A percentile compares a stretch with the other conserved stretches of the same genome.
Evolutionary conservation across 2,888 invertebrate genomes (phyloP).

Genomic region (Branchellion lobata): DNA sequence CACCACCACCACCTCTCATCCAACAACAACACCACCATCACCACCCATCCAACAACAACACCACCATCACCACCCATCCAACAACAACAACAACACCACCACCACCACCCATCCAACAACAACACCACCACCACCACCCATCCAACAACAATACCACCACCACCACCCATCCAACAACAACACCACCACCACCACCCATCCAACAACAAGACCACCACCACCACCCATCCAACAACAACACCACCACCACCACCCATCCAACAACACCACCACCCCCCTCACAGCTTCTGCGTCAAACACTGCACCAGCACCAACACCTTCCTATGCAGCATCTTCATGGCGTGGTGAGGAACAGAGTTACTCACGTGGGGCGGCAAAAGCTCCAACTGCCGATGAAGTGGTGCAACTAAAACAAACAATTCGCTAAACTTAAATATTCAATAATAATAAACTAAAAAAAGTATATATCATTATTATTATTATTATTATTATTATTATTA

Average conservation of each 20-base stretch:
- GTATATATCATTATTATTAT: too few species aligned
- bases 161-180: too few species aligned
- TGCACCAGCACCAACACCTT: conserved; percentile 6
- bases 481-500: too few species aligned
- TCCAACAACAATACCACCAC: not conserved
- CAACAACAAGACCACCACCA: not conserved
- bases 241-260: too few species aligned
- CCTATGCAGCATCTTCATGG: conserved; percentile 8
- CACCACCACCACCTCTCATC: too few species aligned
- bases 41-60: too few species aligned
- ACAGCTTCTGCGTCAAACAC: not conserved
- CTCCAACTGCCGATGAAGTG: not conserved
- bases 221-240: too few species aligned
- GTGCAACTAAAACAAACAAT: too few species aligned
- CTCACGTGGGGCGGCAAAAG: not conserved
- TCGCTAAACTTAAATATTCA: too few species aligned
- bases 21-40: too few species aligned
- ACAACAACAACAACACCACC: not conserved
- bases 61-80: not conserved
- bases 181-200: not conserved
- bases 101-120: not conserved
- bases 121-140: not conserved
- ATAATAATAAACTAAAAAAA: too few species aligned
- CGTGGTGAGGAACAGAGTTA: not conserved
- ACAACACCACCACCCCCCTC: not conserved